These are phyloP conservation scores for Teleogryllus oceanicus DNA, from an alignment of 2,888 invertebrate species.

Conservation along the genomic window DNA sequence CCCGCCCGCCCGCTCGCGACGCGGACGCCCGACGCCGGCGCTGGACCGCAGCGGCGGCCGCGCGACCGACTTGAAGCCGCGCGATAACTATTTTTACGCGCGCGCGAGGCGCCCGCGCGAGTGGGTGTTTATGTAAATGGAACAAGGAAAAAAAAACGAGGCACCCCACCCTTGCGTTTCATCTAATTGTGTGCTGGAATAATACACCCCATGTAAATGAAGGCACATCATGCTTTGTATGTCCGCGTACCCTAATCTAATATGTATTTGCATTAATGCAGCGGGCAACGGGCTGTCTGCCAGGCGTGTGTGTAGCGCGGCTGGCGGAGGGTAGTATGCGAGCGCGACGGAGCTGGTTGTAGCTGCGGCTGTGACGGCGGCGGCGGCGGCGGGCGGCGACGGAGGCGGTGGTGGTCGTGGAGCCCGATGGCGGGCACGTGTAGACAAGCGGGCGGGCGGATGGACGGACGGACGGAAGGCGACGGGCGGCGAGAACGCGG, in stretches of 20 bases:
- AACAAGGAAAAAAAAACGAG: neutral
- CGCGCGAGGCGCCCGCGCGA: neutral
- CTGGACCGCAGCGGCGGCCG: neutral
- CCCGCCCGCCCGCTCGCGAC: neutral
- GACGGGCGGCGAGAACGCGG: too few relatives aligned
- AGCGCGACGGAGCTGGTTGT: neutral
- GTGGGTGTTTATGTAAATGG: neutral
- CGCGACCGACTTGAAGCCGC: neutral
- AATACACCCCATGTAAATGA: slow-evolving; percentile 11
- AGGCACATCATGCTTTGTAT: slow-evolving; percentile 11
- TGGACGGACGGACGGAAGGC: too few relatives aligned
- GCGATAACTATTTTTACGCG: slow-evolving; percentile 1
- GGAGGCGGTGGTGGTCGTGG: too few relatives aligned
- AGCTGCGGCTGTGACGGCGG: too few relatives aligned
- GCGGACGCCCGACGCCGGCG: neutral
- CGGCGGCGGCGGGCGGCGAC: too few relatives aligned
- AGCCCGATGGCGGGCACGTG: too few relatives aligned
- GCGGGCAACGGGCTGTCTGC: neutral
- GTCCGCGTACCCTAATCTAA: neutral
- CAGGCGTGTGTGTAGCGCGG: neutral
- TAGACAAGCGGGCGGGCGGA: too few relatives aligned
- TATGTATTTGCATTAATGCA: slow-evolving; percentile 9
- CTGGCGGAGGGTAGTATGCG: neutral
- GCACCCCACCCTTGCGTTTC: neutral
- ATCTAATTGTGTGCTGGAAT: slow-evolving; percentile 12